A percentile compares a stretch with the other conserved stretches of the same genome.
Conservation (phyloP, 2,888 invertebrate species). For the Melanargia galathea region DNA sequence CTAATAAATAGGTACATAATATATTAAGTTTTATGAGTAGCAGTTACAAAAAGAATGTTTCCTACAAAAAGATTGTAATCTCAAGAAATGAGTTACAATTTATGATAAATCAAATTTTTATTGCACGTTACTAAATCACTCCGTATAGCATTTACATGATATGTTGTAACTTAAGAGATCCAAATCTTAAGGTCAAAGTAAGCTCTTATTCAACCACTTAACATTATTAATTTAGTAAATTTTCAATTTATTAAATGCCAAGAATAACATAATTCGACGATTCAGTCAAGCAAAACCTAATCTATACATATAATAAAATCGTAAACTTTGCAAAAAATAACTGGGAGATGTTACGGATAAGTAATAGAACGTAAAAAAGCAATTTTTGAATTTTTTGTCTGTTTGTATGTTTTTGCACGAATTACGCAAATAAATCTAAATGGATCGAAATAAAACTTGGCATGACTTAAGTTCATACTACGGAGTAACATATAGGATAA, state of each 20-base stretch:
- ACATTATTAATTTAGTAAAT: conserved; percentile 15
- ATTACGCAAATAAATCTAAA: too few relatives aligned
- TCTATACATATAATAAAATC: neutral
- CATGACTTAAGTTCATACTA: too few relatives aligned
- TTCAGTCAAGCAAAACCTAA: conserved; percentile 3
- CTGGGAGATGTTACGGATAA: too few relatives aligned
- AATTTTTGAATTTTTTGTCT: too few relatives aligned
- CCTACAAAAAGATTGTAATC: conserved; percentile 3
- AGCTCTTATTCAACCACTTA: conserved; percentile 35
- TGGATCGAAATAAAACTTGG: too few relatives aligned
- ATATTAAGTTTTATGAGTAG: neutral
- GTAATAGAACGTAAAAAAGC: too few relatives aligned
- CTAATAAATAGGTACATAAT: conserved; percentile 1
- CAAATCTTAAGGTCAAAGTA: conserved; percentile 35
- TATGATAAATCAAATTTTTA: conserved; percentile 10
- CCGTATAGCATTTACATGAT: conserved; percentile 33
- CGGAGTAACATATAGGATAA: too few relatives aligned
- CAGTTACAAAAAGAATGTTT: neutral
- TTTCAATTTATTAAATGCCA: conserved; percentile 17
- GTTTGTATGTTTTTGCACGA: too few relatives aligned
- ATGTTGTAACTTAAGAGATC: conserved; percentile 39
- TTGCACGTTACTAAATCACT: conserved; percentile 25
- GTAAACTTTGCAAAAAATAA: too few relatives aligned
- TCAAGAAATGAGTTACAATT: conserved; percentile 3
- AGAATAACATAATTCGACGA: conserved; percentile 25